Evolutionary conservation across 1,140 invertebrate species (phyloP).

Genomic region (Catajapyx aquilonaris): DNA sequence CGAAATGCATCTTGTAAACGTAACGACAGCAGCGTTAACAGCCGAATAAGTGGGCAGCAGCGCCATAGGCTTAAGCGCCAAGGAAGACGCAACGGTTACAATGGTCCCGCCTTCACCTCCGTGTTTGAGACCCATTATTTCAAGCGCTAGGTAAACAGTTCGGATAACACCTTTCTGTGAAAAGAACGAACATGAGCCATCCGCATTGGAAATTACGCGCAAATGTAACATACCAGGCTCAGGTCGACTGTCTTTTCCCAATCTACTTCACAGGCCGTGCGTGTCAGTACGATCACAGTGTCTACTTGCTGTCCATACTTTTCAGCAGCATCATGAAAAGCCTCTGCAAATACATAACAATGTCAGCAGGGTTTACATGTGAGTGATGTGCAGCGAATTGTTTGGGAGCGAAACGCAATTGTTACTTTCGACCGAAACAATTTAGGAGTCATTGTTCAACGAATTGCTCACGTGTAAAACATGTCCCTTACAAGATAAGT

Average conservation of each 20-base stretch:
- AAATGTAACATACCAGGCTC: constrained; percentile 34
- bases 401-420: too few species aligned
- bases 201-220: constrained; percentile 1
- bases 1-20: constrained; percentile 45
- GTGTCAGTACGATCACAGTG: constrained; percentile 51
- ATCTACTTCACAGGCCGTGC: constrained; percentile 52
- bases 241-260: constrained; percentile 55
- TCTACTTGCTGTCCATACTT: constrained; percentile 46
- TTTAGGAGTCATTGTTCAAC: too few species aligned
- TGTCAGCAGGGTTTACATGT: too few species aligned
- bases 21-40: constrained; percentile 52
- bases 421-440: too few species aligned
- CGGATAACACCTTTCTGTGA: constrained; percentile 45
- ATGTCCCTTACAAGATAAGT: too few species aligned
- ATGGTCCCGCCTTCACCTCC: constrained; percentile 39
- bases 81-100: constrained; percentile 43
- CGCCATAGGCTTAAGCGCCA: constrained; percentile 37
- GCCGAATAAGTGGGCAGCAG: constrained; percentile 53
- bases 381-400: too few species aligned
- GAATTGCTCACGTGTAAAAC: too few species aligned
- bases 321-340: constrained; percentile 44
- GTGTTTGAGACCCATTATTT: constrained; percentile 43
- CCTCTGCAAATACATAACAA: constrained; percentile 31
- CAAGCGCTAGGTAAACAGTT: constrained; percentile 40
- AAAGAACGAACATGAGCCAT: constrained; percentile 1